Conservation (phyloP, 1,140 invertebrate species). For the Aleiodes sp. region DNA sequence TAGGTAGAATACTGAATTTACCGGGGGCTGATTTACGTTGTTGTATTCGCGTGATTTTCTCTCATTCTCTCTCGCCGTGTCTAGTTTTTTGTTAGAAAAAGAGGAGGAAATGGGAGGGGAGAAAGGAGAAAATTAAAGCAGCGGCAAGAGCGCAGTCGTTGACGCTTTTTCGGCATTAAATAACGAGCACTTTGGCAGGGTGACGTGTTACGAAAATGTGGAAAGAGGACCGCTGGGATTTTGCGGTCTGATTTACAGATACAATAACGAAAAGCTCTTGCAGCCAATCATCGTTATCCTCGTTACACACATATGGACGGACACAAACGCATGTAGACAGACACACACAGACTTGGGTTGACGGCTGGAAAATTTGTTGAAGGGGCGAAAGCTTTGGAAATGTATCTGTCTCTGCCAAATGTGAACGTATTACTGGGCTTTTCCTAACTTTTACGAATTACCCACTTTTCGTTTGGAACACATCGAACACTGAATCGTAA, state of each 20-base stretch:
- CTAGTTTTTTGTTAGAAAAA: too few relatives aligned
- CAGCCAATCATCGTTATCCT: conserved; percentile 25
- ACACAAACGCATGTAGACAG: too few relatives aligned
- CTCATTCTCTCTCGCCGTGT: too few relatives aligned
- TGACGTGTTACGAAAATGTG: conserved; percentile 13
- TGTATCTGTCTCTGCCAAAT: conserved; percentile 15
- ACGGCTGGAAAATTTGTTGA: background rate
- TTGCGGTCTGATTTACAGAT: conserved; percentile 37
- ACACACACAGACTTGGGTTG: too few relatives aligned
- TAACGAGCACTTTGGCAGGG: conserved; percentile 15
- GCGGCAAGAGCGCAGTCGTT: conserved; percentile 1
- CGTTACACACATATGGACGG: conserved; percentile 36
- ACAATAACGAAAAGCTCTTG: conserved; percentile 39
- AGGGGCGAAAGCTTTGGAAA: background rate
- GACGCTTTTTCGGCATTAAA: conserved; percentile 8
- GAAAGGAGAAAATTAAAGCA: background rate
- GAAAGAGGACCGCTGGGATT: background rate
- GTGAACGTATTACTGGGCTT: conserved; percentile 11
- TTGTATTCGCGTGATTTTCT: conserved; percentile 5
- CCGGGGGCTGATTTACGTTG: background rate
- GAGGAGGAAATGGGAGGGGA: background rate
- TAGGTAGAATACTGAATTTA: background rate
- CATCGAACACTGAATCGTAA: background rate
- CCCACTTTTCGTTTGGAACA: background rate
- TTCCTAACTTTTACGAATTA: conserved; percentile 3